Base-by-base conservation (phyloP, 2,113 vertebrate genomes). In the Phrynosoma platyrhinos region DNA sequence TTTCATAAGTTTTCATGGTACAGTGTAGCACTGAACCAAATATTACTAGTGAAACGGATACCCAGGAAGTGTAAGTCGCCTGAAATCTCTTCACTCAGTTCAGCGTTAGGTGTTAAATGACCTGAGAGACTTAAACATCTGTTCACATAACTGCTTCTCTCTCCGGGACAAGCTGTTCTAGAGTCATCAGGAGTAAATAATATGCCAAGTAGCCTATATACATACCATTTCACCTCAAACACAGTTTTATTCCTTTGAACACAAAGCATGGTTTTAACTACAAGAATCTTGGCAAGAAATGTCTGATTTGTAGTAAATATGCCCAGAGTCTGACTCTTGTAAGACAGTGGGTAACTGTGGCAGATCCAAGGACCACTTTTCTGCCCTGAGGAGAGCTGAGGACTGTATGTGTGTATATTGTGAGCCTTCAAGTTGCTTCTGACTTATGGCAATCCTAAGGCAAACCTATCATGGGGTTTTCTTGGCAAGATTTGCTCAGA, bases 131-230 rank as follows among this genome's bases (percentile, higher is more conserved):
- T 76, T 40, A 77, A 66, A 52, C 72, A 76, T 76, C 80, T 88
- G 80, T 82, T 83, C 40, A 47, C n/a, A 66, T 82, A 66, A 79
- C 80, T 82, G 40, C 21, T 82, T 62, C 53, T 82, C 40, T 82
- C 40, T 82, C 42, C 52, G 27, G 32, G 72, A 36, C 78, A 87
- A 87, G 20, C 40, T 66, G 2, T 76, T 76, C 72, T 88, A 32
- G 58, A 52, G 55, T 82, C 27, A 76, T 27, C 79, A 27, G 7
- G 21, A 66, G 71, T 66, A 64, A 76, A 7, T 23, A 81, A 32
- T 32, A 82, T 20, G 55, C 40, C 55, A 66, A 32, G 58, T 66
- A 64, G 47, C 7, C 1, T 53, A 74, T 16, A 62, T 2, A n/a
- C 58, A 25, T 21, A 36, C 10, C 52, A 10, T 72, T 74, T 74